These are phyloP conservation scores for Mnemiopsis leidyi DNA, from an alignment of 37 sponge, comb jelly and placozoan species.

Conservation along the genomic window DNA sequence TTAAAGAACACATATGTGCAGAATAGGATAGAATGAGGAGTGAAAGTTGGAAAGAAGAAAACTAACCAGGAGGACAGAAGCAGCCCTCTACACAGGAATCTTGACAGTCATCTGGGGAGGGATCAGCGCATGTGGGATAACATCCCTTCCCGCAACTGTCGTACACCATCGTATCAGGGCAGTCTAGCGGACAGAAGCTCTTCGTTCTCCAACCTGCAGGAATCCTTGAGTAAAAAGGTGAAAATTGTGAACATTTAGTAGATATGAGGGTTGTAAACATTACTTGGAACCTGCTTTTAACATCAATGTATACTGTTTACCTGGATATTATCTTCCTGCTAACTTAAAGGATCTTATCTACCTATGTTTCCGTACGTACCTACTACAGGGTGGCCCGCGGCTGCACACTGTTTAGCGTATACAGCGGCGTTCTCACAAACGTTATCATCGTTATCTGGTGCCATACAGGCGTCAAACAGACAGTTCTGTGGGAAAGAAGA, in stretches of 20 bases:
- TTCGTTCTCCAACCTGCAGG: conserved; percentile 44
- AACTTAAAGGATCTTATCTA: no score
- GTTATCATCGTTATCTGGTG: neutral
- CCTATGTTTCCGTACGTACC: no score
- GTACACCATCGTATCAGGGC: neutral
- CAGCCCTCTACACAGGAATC: conserved; percentile 43
- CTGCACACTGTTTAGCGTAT: conserved; percentile 3
- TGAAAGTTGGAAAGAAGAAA: no score
- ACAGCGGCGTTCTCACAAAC: conserved; percentile 29
- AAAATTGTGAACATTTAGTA: no score
- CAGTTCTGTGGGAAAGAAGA: neutral
- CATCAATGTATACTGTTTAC: no score
- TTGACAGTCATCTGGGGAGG: neutral
- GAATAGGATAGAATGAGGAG: no score
- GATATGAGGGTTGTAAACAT: no score
- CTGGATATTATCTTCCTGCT: no score
- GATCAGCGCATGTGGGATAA: conserved; percentile 40
- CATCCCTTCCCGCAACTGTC: conserved; percentile 6
- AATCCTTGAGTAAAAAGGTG: neutral
- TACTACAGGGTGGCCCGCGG: conserved; percentile 11
- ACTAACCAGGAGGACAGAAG: conserved; percentile 10
- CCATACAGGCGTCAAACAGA: neutral
- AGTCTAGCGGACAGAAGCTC: conserved; percentile 33
- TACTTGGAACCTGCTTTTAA: no score
- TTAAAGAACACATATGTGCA: no score